A percentile compares a stretch with the other conserved stretches of the same genome.
These are phyloP conservation scores for Spilogale gracilis DNA, from an alignment of 2,113 vertebrate species.

Conservation along the genomic window DNA sequence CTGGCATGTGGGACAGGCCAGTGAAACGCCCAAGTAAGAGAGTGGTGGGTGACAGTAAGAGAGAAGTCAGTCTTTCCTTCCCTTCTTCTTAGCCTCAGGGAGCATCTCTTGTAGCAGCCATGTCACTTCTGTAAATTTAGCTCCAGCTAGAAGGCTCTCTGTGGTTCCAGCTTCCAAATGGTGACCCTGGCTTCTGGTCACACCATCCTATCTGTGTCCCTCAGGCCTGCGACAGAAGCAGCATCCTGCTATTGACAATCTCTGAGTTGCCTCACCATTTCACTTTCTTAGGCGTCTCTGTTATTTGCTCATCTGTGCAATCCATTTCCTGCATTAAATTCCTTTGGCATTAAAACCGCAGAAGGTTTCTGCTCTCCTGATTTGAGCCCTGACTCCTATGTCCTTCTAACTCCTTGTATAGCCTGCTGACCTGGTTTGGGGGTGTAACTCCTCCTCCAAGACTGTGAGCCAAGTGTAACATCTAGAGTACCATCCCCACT, in stretches of 20 bases:
- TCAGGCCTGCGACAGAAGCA: not conserved
- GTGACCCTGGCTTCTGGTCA: not conserved
- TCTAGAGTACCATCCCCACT: not conserved
- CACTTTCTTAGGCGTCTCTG: not conserved
- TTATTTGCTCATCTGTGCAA: not conserved
- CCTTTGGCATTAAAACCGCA: not conserved
- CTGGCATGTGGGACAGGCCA: not conserved
- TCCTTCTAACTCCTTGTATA: not conserved
- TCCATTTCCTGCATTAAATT: not conserved
- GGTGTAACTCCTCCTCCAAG: not conserved
- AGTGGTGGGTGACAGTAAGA: not conserved
- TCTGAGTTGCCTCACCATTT: not conserved
- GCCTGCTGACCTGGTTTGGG: not conserved
- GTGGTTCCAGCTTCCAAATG: not conserved
- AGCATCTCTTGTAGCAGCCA: not conserved
- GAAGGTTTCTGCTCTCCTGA: not conserved
- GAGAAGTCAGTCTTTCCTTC: not conserved
- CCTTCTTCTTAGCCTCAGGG: not conserved
- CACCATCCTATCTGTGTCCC: not conserved
- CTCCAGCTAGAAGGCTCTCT: not conserved
- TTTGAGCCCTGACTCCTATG: not conserved
- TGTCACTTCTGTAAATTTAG: not conserved
- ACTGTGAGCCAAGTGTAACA: not conserved
- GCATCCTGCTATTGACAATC: not conserved
- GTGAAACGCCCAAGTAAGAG: not conserved